Conservation (phyloP, 2,113 vertebrate species). For the Delphinus delphis region DNA sequence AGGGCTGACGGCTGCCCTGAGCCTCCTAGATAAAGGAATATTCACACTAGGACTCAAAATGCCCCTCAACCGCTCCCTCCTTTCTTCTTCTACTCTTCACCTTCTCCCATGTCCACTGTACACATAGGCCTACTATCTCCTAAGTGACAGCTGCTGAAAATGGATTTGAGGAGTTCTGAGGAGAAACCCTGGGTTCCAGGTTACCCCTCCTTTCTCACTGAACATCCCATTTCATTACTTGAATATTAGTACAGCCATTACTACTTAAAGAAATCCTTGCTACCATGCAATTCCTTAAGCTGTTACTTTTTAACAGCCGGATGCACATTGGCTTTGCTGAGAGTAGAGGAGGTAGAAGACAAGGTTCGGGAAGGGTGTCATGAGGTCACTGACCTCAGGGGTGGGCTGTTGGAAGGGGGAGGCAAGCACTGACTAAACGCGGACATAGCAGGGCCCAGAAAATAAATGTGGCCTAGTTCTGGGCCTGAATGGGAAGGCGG, state of each 20-base stretch:
- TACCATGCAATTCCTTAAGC: neutral
- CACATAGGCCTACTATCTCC: neutral
- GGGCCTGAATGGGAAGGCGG: neutral
- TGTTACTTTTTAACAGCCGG: neutral
- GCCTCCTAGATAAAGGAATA: neutral
- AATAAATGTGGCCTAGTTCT: accelerated
- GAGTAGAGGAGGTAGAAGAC: neutral
- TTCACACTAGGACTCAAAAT: neutral
- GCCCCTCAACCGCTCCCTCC: neutral
- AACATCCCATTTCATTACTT: neutral
- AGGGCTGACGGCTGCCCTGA: neutral
- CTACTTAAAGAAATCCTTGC: neutral
- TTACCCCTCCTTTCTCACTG: neutral
- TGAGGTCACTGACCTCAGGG: neutral
- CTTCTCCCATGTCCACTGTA: neutral
- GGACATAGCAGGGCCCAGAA: neutral
- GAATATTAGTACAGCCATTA: accelerated
- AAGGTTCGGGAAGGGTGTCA: neutral
- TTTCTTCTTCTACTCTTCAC: neutral
- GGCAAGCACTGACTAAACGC: neutral
- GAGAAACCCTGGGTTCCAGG: neutral
- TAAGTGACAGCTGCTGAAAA: neutral
- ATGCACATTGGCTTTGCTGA: neutral
- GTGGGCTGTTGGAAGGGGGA: neutral
- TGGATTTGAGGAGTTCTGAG: neutral